phyloP scores from a whole-genome alignment of 2,888 invertebrate species.

The Spilosoma lubricipeda region DNA sequence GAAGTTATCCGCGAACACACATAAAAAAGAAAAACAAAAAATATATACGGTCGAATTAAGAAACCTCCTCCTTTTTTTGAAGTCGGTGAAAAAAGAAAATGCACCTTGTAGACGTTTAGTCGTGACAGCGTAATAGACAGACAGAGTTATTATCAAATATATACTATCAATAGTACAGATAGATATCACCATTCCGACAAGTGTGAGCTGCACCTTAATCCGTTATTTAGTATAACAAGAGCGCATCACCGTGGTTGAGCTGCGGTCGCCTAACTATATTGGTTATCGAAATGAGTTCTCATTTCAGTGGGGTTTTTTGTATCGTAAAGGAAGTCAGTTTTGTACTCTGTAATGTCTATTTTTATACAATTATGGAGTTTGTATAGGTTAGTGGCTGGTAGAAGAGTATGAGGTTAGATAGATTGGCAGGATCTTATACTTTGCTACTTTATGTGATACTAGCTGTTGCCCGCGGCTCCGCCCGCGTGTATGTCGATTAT shows the following conservation, averaged over 20 bases:
- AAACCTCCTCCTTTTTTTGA: too few relatives aligned
- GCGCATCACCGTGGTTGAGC: slow-evolving; percentile 21
- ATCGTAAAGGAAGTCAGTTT: slow-evolving; percentile 13
- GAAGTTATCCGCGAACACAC: too few relatives aligned
- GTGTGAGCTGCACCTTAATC: slow-evolving; percentile 16
- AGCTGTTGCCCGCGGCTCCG: too few relatives aligned
- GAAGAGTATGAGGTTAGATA: neutral
- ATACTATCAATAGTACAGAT: too few relatives aligned
- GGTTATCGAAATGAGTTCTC: slow-evolving; percentile 35
- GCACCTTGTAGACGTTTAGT: too few relatives aligned
- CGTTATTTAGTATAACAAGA: slow-evolving; percentile 18
- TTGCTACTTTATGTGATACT: neutral
- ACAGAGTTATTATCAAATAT: too few relatives aligned
- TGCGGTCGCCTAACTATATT: slow-evolving; percentile 47
- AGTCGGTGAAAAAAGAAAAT: too few relatives aligned
- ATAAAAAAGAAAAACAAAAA: too few relatives aligned
- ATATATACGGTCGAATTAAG: too few relatives aligned
- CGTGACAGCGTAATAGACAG: too few relatives aligned
- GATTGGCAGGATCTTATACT: neutral
- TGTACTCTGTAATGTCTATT: slow-evolving; percentile 21
- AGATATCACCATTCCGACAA: neutral
- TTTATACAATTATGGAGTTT: slow-evolving; percentile 16
- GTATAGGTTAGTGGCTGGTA: slow-evolving; percentile 10
- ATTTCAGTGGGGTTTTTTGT: slow-evolving; percentile 29
- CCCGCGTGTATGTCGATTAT: too few relatives aligned